Conservation (phyloP, 2,888 invertebrate genomes). For the Saturnia japonica region DNA sequence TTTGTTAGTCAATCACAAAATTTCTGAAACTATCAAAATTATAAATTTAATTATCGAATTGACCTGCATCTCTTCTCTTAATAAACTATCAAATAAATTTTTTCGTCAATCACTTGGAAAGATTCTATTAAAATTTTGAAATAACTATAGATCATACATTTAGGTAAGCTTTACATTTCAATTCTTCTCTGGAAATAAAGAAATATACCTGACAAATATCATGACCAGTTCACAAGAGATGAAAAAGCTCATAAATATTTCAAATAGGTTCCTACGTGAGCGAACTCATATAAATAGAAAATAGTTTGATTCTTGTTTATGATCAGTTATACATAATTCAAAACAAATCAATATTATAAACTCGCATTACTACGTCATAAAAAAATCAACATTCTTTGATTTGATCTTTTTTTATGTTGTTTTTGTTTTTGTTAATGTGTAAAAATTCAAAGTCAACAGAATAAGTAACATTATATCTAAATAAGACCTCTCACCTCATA, state of each 20-base stretch:
- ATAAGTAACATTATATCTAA: no score
- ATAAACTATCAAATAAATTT: neutral
- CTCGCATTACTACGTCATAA: neutral
- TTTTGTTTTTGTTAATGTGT: neutral
- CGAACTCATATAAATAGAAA: no score
- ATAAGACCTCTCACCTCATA: no score
- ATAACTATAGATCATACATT: neutral
- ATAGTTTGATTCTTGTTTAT: neutral
- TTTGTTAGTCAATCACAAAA: neutral
- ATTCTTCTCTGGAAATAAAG: neutral
- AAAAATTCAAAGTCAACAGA: neutral
- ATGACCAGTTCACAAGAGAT: neutral
- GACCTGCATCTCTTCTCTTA: no score
- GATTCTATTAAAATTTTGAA: neutral
- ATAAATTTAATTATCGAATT: neutral
- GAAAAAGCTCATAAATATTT: neutral
- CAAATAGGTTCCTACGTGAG: neutral
- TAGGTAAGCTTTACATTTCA: neutral
- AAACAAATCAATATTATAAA: neutral
- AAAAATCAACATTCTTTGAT: neutral
- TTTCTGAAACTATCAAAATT: neutral
- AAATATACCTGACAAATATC: neutral
- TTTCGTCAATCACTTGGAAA: neutral
- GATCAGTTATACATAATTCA: neutral
- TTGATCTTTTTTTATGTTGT: neutral